Evolutionary conservation across 2,797 vertebrate species (phyloP).

Genomic region (Corythornis leucogaster): DNA sequence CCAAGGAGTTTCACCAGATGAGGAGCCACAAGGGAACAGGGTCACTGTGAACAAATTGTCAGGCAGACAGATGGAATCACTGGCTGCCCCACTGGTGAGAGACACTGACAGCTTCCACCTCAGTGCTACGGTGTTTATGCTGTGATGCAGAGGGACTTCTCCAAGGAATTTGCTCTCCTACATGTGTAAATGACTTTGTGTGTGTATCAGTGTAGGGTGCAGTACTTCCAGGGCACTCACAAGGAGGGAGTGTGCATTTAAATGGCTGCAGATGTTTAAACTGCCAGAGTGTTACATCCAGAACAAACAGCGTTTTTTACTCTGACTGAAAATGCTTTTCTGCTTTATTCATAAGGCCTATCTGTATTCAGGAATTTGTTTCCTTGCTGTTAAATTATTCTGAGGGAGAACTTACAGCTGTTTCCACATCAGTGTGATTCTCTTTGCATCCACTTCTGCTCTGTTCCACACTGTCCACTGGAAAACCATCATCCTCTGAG

Average conservation of each 20-base stretch:
- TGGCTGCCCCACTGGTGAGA: slow-evolving; percentile 39
- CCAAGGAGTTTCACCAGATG: neutral
- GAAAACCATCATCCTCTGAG: neutral
- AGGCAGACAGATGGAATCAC: slow-evolving; percentile 46
- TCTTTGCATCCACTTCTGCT: neutral
- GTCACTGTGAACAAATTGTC: slow-evolving; percentile 58
- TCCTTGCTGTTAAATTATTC: slow-evolving; percentile 15
- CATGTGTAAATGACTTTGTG: slow-evolving; percentile 26
- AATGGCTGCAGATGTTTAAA: slow-evolving; percentile 28
- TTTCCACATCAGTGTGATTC: neutral
- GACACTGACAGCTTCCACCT: slow-evolving; percentile 28
- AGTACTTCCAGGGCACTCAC: slow-evolving; percentile 1
- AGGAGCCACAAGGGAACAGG: neutral
- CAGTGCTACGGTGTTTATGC: neutral
- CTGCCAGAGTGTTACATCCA: neutral
- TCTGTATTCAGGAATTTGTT: neutral
- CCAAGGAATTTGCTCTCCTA: slow-evolving; percentile 7
- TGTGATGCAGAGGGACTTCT: slow-evolving; percentile 22
- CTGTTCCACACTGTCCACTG: neutral
- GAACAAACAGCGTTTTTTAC: neutral
- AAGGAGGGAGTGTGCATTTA: neutral
- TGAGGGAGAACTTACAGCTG: neutral
- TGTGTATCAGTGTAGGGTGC: neutral
- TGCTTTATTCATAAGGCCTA: neutral
- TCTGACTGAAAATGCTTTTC: neutral